A percentile compares a stretch with the other conserved stretches of the same genome.
Evolutionary conservation across 2,113 vertebrate genomes (phyloP).

Genomic region (Cacatua alba): DNA sequence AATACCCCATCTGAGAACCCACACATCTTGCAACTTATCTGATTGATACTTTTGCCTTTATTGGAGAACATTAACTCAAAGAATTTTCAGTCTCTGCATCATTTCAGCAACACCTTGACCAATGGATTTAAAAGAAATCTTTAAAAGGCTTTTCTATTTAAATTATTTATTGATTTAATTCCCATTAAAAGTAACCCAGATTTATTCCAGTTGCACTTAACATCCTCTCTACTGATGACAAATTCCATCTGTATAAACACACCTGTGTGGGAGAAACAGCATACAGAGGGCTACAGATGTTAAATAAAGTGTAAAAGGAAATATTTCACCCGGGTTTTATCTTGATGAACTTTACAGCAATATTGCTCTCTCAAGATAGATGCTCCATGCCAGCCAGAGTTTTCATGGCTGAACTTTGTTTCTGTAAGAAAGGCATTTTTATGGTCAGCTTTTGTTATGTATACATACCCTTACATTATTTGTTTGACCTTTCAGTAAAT

Average conservation of each 20-base stretch:
- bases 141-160: background rate
- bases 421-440: background rate
- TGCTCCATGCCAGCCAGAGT: background rate
- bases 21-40: background rate
- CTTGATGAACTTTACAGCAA: background rate
- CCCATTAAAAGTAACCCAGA: constrained; percentile 4
- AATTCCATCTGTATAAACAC: constrained; percentile 3
- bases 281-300: background rate
- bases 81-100: background rate
- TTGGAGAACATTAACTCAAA: background rate
- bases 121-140: background rate
- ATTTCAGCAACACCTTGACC: background rate
- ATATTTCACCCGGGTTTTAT: background rate
- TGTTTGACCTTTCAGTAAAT: background rate
- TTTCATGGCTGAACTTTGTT: background rate
- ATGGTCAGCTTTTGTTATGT: background rate
- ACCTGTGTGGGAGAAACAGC: background rate
- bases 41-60: background rate
- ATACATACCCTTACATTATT: background rate
- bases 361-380: background rate
- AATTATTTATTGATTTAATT: constrained; percentile 11
- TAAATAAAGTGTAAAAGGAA: constrained; percentile 12
- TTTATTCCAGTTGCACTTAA: background rate
- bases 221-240: background rate
- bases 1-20: background rate